phyloP scores from a whole-genome alignment of 2,888 invertebrate species.

The Smittia sp. region DNA sequence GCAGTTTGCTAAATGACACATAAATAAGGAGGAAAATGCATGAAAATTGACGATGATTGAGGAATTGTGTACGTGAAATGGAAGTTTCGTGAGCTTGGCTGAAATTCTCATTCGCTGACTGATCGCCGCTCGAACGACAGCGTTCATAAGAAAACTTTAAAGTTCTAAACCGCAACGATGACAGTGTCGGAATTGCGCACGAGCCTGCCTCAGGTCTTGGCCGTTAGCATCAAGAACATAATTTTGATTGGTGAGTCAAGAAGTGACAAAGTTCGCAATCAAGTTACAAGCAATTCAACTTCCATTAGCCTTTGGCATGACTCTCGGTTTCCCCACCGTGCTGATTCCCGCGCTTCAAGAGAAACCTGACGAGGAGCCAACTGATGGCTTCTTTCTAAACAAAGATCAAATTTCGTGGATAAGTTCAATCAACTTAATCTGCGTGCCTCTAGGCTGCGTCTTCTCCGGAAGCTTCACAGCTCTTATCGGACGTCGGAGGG shows the following conservation, averaged over 20 bases:
- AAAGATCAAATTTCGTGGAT: slow-evolving; percentile 72
- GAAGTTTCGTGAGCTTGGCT: too few species aligned
- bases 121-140: too few species aligned
- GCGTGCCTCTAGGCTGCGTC: slow-evolving; percentile 76
- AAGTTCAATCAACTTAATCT: slow-evolving; percentile 78
- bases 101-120: too few species aligned
- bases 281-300: not conserved
- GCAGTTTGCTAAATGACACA: too few species aligned
- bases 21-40: too few species aligned
- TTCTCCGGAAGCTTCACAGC: slow-evolving; percentile 70
- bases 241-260: not conserved
- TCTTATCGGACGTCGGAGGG: slow-evolving; percentile 66
- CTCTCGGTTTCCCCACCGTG: slow-evolving; percentile 77
- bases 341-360: slow-evolving; percentile 65
- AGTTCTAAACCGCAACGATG: not conserved
- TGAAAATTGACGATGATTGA: too few species aligned
- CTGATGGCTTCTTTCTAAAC: slow-evolving; percentile 56
- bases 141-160: not conserved
- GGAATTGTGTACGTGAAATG: too few species aligned
- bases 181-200: not conserved
- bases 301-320: slow-evolving; percentile 69
- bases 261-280: too few species aligned
- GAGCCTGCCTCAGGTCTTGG: not conserved
- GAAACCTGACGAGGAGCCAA: slow-evolving; percentile 45
- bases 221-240: not conserved